phyloP scores from a whole-genome alignment of 1,140 invertebrate genomes.

The Drosophila nikananu region DNA sequence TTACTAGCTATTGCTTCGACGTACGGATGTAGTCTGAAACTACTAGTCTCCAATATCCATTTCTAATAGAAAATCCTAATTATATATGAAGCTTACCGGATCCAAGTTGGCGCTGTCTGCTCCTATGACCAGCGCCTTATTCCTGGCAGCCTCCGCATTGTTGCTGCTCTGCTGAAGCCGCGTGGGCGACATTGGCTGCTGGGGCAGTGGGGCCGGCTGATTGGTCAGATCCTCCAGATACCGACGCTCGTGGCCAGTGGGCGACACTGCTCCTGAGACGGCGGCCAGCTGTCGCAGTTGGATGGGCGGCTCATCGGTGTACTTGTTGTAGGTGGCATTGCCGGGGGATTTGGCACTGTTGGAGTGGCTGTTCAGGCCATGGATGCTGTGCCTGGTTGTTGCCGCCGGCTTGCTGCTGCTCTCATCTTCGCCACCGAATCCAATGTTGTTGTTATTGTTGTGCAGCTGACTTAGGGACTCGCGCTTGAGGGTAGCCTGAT shows the following conservation, averaged over 20 bases:
- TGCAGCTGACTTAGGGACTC: constrained; percentile 86
- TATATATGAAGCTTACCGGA: constrained; percentile 86
- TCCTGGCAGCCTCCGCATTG: constrained; percentile 85
- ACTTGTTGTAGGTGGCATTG: constrained; percentile 83
- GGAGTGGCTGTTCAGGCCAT: constrained; percentile 43
- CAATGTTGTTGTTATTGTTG: constrained; percentile 75
- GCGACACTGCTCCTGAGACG: constrained; percentile 40
- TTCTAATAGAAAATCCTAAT: background rate
- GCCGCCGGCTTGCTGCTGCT: constrained; percentile 27
- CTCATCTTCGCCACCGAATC: constrained; percentile 50
- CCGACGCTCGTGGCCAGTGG: constrained; percentile 53
- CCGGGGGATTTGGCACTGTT: constrained; percentile 63
- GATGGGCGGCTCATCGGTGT: constrained; percentile 79
- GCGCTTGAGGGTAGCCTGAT: constrained; percentile 76
- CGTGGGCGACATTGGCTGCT: constrained; percentile 62
- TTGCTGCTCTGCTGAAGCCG: constrained; percentile 64
- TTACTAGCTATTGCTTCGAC: constrained; percentile 17
- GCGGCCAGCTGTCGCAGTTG: constrained; percentile 68
- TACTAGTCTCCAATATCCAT: no score
- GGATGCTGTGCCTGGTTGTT: constrained; percentile 54
- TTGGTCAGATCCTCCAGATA: constrained; percentile 78
- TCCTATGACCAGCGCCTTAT: constrained; percentile 89
- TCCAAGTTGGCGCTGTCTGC: constrained; percentile 89
- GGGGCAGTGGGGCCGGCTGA: constrained; percentile 52
- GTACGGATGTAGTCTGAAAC: background rate